Base-by-base conservation (phyloP, 2,113 vertebrate species). In the Peromyscus leucopus region DNA sequence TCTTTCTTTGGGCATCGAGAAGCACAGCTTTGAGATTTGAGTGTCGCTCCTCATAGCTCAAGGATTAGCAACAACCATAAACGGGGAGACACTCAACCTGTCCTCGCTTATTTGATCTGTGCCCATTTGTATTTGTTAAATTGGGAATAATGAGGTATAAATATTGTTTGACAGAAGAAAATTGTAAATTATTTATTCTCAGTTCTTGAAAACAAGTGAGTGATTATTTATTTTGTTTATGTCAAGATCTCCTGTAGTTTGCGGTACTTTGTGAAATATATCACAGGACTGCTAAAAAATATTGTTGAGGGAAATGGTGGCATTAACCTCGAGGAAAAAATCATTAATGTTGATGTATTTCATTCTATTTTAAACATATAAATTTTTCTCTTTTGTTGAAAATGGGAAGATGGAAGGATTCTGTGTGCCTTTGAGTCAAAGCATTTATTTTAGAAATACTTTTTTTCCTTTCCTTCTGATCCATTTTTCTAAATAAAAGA, bases 281-380 rank as follows among this genome's bases (percentile, higher is more conserved):
- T 98, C 98, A 98, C 0, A 7, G 98, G 98, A 98, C 97, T 88
- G 93, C 94, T 97, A 98, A 98, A 98, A 98, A 98, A 98, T 33
- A 97, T 97, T 98, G 98, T 98, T 96, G 97, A 97, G 97, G 96
- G 96, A 98, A 98, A 98, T 98, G 95, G 90, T 98, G 51, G 59
- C 97, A 97, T 96, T 98, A 98, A 99, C 98, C 98, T 98, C 93
- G 87, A 98, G 98, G 99, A 98, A 91, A 94, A 98, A 98, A 98
- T 98, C 98, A 98, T 98, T 98, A 98, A 98, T 98, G 98, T 97
- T 98, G 98, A 98, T 98, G 96, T 98, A 98, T 98, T 98, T 98
- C 98, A 97, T 98, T 98, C 98, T 98, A 97, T 98, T 98, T 98
- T 98, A 98, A 98, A 98, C 89, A 94, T 97, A 98, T 96, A 98